Conservation (phyloP, 2,797 vertebrate genomes). For the Echeneis naucrates region DNA sequence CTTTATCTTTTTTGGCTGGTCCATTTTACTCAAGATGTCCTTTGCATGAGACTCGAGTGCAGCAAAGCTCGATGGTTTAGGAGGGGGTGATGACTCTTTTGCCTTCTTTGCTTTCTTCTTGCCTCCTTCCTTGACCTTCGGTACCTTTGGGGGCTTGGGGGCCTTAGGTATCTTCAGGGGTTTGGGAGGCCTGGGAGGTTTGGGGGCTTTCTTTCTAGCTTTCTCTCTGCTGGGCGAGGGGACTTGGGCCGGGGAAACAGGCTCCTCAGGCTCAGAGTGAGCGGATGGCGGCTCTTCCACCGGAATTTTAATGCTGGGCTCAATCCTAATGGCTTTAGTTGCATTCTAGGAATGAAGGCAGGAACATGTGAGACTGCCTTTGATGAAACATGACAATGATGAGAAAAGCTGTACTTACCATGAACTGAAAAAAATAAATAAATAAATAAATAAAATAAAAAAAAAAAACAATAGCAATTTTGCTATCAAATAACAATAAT, state of each 20-base stretch:
- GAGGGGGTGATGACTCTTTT: constrained; percentile 86
- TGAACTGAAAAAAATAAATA: neutral
- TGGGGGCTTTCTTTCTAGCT: constrained; percentile 86
- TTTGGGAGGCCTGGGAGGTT: constrained; percentile 76
- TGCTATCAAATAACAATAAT: neutral
- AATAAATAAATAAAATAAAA: too few species aligned
- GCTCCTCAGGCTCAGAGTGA: constrained; percentile 87
- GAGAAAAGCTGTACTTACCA: neutral
- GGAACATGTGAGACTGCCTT: neutral
- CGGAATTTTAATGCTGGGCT: constrained; percentile 84
- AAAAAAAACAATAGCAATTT: neutral
- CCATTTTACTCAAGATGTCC: constrained; percentile 95
- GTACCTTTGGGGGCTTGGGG: constrained; percentile 85
- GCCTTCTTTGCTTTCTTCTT: constrained; percentile 95
- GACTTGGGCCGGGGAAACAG: constrained; percentile 86
- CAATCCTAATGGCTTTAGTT: constrained; percentile 91
- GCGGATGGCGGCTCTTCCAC: constrained; percentile 87
- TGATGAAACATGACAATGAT: neutral
- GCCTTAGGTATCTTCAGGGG: constrained; percentile 83
- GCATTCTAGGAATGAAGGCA: constrained; percentile 65
- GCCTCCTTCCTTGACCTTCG: constrained; percentile 91
- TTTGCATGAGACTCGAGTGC: constrained; percentile 96
- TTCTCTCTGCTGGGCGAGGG: constrained; percentile 90
- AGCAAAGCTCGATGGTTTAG: constrained; percentile 91
- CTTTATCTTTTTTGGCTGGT: constrained; percentile 95